Conservation (phyloP, 2,113 vertebrate genomes). For the Ia io region DNA sequence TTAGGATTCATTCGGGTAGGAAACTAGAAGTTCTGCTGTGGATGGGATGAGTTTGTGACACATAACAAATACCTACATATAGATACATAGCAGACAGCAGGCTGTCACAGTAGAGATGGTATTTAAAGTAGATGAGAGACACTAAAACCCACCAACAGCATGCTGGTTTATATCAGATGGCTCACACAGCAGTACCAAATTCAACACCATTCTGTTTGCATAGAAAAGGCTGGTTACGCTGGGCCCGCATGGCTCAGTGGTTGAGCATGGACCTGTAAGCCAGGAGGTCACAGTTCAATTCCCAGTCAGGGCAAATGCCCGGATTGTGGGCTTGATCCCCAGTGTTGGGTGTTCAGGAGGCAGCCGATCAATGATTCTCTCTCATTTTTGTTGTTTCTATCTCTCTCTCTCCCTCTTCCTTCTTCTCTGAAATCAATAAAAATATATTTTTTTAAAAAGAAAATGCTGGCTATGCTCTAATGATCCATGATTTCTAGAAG, state of each 20-base stretch:
- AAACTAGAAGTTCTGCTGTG: background rate
- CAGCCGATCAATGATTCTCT: too few species aligned
- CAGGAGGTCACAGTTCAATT: too few species aligned
- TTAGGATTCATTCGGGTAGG: too few species aligned
- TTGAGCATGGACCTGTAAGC: too few species aligned
- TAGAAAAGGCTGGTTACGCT: background rate
- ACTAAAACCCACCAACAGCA: background rate
- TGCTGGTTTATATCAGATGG: background rate
- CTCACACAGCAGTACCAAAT: background rate
- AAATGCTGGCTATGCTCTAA: background rate
- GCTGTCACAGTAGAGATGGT: background rate
- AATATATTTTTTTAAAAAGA: too few species aligned
- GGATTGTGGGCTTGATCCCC: too few species aligned
- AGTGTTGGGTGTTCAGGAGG: too few species aligned
- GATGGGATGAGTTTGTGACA: background rate
- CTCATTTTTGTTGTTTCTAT: too few species aligned
- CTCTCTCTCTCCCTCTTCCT: too few species aligned
- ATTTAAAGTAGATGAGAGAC: background rate
- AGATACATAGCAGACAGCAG: background rate
- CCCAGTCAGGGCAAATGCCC: too few species aligned
- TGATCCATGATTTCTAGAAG: background rate
- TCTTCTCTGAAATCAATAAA: too few species aligned
- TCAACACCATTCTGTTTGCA: background rate
- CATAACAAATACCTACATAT: background rate
- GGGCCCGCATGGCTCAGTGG: too few species aligned